Percentiles rank a stretch among this genome's conserved stretches.
Evolutionary conservation across 2,888 invertebrate genomes (phyloP).

Genomic region (Ornithoptera alexandrae): DNA sequence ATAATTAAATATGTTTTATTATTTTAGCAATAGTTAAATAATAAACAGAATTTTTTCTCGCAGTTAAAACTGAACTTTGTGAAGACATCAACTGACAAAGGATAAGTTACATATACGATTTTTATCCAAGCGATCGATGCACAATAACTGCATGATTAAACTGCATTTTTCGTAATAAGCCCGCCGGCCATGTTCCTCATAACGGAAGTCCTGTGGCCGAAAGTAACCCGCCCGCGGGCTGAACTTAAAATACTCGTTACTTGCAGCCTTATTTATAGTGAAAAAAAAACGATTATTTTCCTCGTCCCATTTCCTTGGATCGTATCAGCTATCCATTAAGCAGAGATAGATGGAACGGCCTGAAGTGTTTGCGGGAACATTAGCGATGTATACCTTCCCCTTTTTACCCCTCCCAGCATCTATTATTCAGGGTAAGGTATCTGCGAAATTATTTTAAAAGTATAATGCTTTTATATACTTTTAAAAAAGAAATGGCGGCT

Average conservation of each 20-base stretch:
- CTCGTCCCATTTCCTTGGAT: constrained; percentile 7
- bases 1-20: too few species aligned
- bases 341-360: constrained; percentile 8
- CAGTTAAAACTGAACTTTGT: too few species aligned
- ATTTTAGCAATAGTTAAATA: too few species aligned
- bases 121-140: too few species aligned
- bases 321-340: constrained; percentile 15
- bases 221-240: too few species aligned
- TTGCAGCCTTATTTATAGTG: background rate
- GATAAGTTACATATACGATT: too few species aligned
- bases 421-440: constrained; percentile 8
- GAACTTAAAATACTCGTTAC: too few species aligned
- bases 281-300: constrained; percentile 4
- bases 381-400: constrained; percentile 7
- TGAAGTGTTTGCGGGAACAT: constrained; percentile 13
- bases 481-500: background rate
- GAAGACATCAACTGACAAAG: too few species aligned
- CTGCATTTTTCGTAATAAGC: too few species aligned
- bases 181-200: background rate
- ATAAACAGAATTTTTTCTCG: too few species aligned
- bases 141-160: too few species aligned
- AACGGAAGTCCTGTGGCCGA: background rate
- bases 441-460: background rate
- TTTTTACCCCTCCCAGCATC: constrained; percentile 4
- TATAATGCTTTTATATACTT: constrained; percentile 1